A percentile compares a stretch with the other conserved stretches of the same genome.
phyloP scores from a whole-genome alignment of 2,113 vertebrate genomes.

The Muntiacus muntjak region DNA sequence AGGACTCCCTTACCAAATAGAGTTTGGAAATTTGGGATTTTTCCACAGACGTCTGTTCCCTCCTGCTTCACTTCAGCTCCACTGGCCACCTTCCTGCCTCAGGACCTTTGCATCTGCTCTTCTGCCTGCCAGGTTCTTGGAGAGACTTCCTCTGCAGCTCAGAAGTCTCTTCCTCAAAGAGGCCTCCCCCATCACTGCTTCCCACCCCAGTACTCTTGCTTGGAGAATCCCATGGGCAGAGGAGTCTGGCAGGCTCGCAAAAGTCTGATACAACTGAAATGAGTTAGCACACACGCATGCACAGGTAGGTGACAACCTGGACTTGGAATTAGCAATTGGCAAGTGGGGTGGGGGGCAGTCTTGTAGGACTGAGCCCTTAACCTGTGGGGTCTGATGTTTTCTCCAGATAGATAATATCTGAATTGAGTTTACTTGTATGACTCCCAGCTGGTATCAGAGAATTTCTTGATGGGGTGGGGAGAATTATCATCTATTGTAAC shows the following conservation, averaged over 20 bases:
- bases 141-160: background rate
- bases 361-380: background rate
- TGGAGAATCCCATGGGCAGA: background rate
- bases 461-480: background rate
- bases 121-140: background rate
- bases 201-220: background rate
- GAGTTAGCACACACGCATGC: background rate
- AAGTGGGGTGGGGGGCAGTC: background rate
- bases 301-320: background rate
- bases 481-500: background rate
- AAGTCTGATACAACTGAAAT: background rate
- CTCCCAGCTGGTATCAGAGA: background rate
- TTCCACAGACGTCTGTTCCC: background rate
- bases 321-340: background rate
- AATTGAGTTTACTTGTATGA: background rate
- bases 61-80: background rate
- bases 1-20: background rate
- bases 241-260: background rate
- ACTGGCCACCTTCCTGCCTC: background rate
- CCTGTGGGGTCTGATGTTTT: background rate
- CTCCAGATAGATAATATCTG: background rate
- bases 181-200: background rate
- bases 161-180: background rate
- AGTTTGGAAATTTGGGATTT: background rate
- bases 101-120: background rate